These are phyloP conservation scores for Sula dactylatra DNA, from an alignment of 2,113 vertebrate genomes.

Conservation along the genomic window DNA sequence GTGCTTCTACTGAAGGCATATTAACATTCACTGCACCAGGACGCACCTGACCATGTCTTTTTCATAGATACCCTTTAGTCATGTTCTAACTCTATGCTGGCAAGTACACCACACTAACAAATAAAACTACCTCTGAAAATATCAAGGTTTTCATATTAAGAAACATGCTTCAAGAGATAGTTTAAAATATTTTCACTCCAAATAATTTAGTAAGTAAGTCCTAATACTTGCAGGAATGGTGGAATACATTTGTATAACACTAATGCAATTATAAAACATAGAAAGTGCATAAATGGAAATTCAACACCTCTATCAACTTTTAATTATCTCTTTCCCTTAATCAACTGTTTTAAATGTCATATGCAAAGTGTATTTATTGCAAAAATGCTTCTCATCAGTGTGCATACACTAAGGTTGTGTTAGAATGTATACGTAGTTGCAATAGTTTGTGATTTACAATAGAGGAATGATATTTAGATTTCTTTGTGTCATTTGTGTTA, in stretches of 20 bases:
- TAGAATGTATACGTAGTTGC: not conserved
- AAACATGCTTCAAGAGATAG: not conserved
- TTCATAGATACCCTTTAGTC: conserved; percentile 54
- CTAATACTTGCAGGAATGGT: not conserved
- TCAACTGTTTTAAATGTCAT: conserved; percentile 74
- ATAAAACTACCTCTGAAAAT: conserved; percentile 30
- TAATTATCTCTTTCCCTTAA: conserved; percentile 70
- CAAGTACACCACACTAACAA: conserved; percentile 25
- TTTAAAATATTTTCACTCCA: conserved; percentile 49
- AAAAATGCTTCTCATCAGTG: conserved; percentile 54
- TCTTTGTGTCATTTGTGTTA: conserved; percentile 22
- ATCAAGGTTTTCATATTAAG: conserved; percentile 19
- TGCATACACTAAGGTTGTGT: not conserved
- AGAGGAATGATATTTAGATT: not conserved
- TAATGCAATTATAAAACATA: conserved; percentile 46
- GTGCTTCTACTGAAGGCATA: conserved; percentile 52
- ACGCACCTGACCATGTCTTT: conserved; percentile 68
- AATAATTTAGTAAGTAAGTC: conserved; percentile 7
- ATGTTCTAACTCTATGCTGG: conserved; percentile 51
- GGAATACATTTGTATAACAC: not conserved
- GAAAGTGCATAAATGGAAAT: conserved; percentile 56
- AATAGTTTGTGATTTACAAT: not conserved
- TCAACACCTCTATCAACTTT: conserved; percentile 61
- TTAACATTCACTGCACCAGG: conserved; percentile 66
- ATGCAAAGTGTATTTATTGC: conserved; percentile 70